A percentile compares a stretch with the other conserved stretches of the same genome.
Conservation (phyloP, 2,113 vertebrate species). For the Picathartes gymnocephalus region DNA sequence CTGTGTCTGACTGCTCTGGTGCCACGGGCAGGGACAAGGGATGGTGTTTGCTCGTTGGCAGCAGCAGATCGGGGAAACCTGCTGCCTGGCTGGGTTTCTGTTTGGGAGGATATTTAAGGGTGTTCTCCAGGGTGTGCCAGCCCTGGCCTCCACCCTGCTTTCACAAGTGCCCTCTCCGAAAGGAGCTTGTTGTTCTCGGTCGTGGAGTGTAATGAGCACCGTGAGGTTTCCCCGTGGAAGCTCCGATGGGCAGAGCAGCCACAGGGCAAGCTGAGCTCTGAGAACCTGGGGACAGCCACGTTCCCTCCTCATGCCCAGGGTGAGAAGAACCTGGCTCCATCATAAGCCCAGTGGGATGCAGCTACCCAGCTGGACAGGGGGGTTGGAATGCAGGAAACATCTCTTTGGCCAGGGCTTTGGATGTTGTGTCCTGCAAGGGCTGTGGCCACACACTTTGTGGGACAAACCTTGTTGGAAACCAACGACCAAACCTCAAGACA, state of each 20-base stretch:
- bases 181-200: constrained; percentile 39
- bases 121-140: constrained; percentile 54
- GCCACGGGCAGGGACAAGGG: fast-evolving
- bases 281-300: fast-evolving
- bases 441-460: fast-evolving
- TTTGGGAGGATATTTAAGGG: constrained; percentile 47
- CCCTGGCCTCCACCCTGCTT: constrained; percentile 48
- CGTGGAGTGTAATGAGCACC: neutral
- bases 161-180: constrained; percentile 4
- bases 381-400: neutral
- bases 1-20: fast-evolving
- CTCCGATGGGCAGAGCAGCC: neutral
- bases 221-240: neutral
- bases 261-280: neutral
- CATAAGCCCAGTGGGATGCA: neutral
- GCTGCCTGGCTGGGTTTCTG: constrained; percentile 40
- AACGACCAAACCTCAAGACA: neutral
- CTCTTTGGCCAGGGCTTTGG: neutral
- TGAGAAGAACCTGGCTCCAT: neutral
- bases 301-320: neutral
- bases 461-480: neutral
- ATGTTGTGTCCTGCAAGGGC: neutral
- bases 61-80: neutral
- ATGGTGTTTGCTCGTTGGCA: neutral
- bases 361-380: fast-evolving